Evolutionary conservation across 2,888 invertebrate genomes (phyloP), one percentile per base, ranked within the genome.

Genomic region (Drosophila barbarae): DNA sequence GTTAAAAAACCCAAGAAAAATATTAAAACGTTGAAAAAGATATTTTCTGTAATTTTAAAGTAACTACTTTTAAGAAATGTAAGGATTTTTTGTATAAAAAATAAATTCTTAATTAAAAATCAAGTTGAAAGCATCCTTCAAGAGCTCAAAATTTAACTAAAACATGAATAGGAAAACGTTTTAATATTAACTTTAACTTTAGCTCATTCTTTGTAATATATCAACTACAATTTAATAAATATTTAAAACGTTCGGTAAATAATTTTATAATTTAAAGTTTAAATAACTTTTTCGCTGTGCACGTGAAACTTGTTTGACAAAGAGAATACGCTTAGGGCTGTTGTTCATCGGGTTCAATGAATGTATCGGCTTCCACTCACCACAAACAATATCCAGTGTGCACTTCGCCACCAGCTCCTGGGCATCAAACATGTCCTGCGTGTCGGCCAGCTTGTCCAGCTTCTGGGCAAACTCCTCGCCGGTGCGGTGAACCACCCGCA

Each of bases 401-500:
- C 90, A 91, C 60, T 91, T 89, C 52, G 88, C 88, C 42, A 90
- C 86, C 68, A 90, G 84, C 34, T 89, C 88, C 72, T 91, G 92
- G 28, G 92, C 88, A 73, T 93, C 90, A 35, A 91, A 83, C 8
- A 72, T 54, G 32, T 58, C 57, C 50, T 52, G 44, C 9, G 59
- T 18, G 1, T 51, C 46, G 32, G 83, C 54, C 38, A 67, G 63
- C 5, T 76, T 69, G 38, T 52, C 42, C 18, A 88, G 71, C 59
- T 80, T 84, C n/a, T 90, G 74, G 1, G 90, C 85, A 60, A 93
- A 86, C 32, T 90, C 88, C 2, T 85, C 74, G 1, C 91, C 87
- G 54, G 92, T 92, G 28, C 88, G 84, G 34, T 89, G 86, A 74
- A 91, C 90, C 3, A 90, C 87, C 12, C 88, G 86, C 73, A 87